Evolutionary conservation across 1,140 invertebrate species (phyloP), one percentile per base, ranked within the genome.

Genomic region (Ruditapes philippinarum): DNA sequence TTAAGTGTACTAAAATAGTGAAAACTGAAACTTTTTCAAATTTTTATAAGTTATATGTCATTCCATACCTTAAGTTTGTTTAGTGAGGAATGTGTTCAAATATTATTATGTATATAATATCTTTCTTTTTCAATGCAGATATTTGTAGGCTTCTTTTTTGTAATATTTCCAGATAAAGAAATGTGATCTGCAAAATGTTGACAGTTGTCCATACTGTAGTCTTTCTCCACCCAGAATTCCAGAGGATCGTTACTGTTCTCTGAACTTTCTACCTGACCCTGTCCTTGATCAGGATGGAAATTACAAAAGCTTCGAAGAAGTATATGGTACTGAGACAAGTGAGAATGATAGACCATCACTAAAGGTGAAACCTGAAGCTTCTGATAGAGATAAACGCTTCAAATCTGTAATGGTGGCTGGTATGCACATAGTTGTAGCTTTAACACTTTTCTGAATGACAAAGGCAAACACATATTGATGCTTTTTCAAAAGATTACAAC

Each of bases 241-340:
- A 74, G 68, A 36, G 33, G 31, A 78, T 4, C 25, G n/a, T 11
- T 42, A 9, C 14, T 45, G 76, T 62, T 33, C 11, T 1, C 49
- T 86, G 17, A 28, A 70, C n/a, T 86, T 62, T 62, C 45, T 86
- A 45, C 83, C 83, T 25, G 83, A 86, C 70, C 83, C 83, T 12
- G 51, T 60, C 7, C 31, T 81, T 17, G 51, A 81, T 33, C 54
- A 57, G 54, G 51, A 81, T 45, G 51, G 28, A 81, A n/a, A 45
- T 28, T 81, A 81, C 78, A 70, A 22, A 25, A 19, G 4, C 25
- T 57, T 57, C 54, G n/a, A 57, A 5, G 54, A 57, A 4, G 25
- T 25, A 19, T 57, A 57, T 57, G 54, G 54, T 19, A 57, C 25
- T 5, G 54, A 57, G 54, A 57, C 54, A 57, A 57, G 9, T 12